Evolutionary conservation across 2,113 vertebrate species (phyloP).

Genomic region (Pyxicephalus adspersus): DNA sequence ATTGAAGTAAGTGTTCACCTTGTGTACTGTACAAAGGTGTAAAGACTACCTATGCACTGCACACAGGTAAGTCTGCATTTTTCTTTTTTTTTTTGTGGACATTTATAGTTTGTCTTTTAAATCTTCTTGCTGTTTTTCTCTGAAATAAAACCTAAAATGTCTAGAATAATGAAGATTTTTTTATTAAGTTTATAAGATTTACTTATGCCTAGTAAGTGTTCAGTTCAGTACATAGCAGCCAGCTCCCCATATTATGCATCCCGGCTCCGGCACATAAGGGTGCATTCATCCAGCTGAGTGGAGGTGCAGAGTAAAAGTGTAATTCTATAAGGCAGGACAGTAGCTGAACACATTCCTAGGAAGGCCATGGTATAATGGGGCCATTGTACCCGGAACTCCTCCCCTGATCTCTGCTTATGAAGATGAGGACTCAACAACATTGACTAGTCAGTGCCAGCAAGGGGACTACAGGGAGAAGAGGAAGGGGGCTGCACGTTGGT

Average conservation of each 20-base stretch:
- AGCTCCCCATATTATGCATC: too few relatives aligned
- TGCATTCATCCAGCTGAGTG: neutral
- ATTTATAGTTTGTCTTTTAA: too few relatives aligned
- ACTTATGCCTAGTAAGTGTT: neutral
- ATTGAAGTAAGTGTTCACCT: neutral
- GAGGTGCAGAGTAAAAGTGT: neutral
- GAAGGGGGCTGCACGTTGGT: neutral
- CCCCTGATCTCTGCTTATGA: slow-evolving; percentile 36
- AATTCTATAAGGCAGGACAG: slow-evolving; percentile 23
- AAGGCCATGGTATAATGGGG: slow-evolving; percentile 42
- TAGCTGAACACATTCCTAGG: neutral
- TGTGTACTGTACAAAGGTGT: too few relatives aligned
- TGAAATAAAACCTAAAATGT: too few relatives aligned
- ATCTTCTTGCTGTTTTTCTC: too few relatives aligned
- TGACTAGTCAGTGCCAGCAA: slow-evolving; percentile 39
- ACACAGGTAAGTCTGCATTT: too few relatives aligned
- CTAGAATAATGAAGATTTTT: too few relatives aligned
- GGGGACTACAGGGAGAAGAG: neutral
- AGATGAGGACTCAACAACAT: slow-evolving; percentile 23
- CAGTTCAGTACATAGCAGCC: neutral
- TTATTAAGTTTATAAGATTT: too few relatives aligned
- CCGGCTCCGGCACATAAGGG: neutral
- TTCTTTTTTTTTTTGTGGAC: too few relatives aligned
- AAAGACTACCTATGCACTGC: too few relatives aligned
- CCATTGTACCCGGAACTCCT: slow-evolving; percentile 40